Percentiles rank a stretch among this genome's conserved stretches.
Conservation (phyloP, 2,113 vertebrate genomes). For the Channa argus region DNA sequence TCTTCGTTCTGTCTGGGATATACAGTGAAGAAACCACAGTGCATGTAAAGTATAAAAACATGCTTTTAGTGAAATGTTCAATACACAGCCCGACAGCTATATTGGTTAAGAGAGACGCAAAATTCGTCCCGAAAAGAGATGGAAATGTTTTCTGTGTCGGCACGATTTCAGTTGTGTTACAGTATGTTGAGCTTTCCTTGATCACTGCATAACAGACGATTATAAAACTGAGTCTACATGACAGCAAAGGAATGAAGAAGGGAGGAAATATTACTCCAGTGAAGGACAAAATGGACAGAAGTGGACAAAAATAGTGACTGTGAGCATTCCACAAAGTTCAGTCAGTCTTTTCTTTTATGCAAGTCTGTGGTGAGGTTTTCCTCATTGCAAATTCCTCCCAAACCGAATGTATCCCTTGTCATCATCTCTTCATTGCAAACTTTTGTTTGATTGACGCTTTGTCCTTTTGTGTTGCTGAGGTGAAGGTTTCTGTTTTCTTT, state of each 20-base stretch:
- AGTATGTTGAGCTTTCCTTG: background rate
- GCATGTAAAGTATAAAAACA: constrained; percentile 8
- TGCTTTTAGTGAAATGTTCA: background rate
- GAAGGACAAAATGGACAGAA: constrained; percentile 12
- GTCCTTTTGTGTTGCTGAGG: constrained; percentile 46
- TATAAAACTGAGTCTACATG: background rate
- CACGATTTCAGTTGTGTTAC: background rate
- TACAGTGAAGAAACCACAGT: background rate
- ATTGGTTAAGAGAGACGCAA: background rate
- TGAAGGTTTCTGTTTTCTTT: constrained; percentile 67
- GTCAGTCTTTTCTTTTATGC: constrained; percentile 36
- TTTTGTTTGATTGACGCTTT: constrained; percentile 49
- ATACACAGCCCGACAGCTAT: background rate
- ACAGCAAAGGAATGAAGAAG: background rate
- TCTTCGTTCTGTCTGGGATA: too few species aligned
- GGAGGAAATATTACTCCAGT: background rate
- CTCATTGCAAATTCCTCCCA: constrained; percentile 48
- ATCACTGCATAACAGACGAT: background rate
- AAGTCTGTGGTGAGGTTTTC: constrained; percentile 41
- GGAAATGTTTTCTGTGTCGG: background rate
- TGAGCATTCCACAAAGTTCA: constrained; percentile 40
- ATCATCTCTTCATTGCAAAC: constrained; percentile 35
- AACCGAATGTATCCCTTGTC: constrained; percentile 41
- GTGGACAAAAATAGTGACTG: background rate
- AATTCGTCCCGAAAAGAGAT: too few species aligned